These are phyloP conservation scores for Plebejus anna DNA, from an alignment of 2,888 invertebrate species.

Conservation along the genomic window DNA sequence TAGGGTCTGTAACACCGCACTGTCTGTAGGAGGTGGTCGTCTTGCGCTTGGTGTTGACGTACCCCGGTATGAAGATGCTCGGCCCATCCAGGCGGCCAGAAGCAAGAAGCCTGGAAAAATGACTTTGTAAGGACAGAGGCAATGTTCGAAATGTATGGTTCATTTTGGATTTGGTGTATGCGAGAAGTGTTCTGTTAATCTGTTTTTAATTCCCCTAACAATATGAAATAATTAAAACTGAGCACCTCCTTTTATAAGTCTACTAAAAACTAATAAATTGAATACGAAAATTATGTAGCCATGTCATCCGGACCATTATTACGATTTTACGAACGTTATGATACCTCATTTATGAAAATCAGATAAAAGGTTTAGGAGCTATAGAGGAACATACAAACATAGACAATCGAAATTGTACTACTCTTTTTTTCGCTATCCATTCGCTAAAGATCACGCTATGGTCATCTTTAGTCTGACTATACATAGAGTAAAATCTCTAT, in stretches of 20 bases:
- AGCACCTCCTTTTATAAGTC: neutral
- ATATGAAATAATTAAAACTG: neutral
- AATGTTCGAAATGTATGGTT: neutral
- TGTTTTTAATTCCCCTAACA: neutral
- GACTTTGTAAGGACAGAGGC: neutral
- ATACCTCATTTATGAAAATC: neutral
- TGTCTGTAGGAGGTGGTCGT: constrained; percentile 85
- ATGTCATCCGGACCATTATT: neutral
- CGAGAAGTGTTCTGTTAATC: neutral
- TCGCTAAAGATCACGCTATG: neutral
- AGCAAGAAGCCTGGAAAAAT: constrained; percentile 77
- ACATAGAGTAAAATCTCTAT: neutral
- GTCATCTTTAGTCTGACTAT: neutral
- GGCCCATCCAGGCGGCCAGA: constrained; percentile 87
- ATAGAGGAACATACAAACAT: neutral
- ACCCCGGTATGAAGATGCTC: constrained; percentile 88
- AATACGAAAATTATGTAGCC: neutral
- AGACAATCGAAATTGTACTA: too few species aligned
- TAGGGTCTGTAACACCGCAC: constrained; percentile 88
- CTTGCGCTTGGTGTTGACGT: constrained; percentile 84
- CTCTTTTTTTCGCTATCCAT: neutral
- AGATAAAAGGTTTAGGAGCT: neutral
- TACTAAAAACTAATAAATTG: neutral
- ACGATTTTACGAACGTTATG: neutral
- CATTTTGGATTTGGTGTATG: neutral